Evolutionary conservation across 2,113 vertebrate genomes (phyloP).

Genomic region (Corythaeola cristata): DNA sequence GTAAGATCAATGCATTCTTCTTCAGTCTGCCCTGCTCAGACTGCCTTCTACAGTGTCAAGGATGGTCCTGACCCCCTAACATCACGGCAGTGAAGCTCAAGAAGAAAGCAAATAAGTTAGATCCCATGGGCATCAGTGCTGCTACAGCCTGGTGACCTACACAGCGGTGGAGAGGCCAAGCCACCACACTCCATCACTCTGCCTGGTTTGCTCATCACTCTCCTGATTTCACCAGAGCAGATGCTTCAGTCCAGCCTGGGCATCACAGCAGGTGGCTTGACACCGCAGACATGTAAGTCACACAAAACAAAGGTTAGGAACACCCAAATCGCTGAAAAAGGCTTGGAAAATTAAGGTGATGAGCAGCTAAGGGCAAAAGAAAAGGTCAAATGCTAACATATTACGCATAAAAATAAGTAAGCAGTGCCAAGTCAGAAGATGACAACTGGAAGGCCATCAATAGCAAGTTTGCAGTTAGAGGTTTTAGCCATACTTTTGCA

Average conservation of each 20-base stretch:
- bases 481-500: neutral
- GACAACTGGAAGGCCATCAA: neutral
- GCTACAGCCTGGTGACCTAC: neutral
- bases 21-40: neutral
- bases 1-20: accelerated
- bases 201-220: neutral
- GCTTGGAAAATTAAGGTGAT: neutral
- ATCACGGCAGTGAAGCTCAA: accelerated
- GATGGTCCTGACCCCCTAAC: neutral
- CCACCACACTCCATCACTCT: neutral
- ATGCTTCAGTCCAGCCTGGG: neutral
- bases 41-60: neutral
- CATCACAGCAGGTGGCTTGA: neutral
- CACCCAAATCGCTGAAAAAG: neutral
- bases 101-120: neutral
- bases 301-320: neutral
- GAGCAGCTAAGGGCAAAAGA: neutral
- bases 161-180: neutral
- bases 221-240: neutral
- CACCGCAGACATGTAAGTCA: accelerated
- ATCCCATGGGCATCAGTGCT: neutral
- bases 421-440: neutral
- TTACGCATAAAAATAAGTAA: neutral
- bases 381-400: neutral
- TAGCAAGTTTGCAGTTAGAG: neutral